These are phyloP conservation scores for Caranx ignobilis DNA, from an alignment of 2,113 vertebrate species.

Conservation along the genomic window DNA sequence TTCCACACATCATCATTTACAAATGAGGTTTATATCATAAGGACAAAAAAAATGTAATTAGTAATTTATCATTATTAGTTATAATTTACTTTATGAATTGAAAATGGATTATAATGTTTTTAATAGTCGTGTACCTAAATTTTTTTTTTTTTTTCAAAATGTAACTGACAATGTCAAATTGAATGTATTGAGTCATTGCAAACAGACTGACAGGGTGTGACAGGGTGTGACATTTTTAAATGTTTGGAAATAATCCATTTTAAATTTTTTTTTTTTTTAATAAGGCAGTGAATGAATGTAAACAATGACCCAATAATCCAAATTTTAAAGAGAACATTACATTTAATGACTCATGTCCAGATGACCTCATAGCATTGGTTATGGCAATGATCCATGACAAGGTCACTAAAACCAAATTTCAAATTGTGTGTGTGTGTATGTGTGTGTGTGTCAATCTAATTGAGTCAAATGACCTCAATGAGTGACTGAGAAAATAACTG, in stretches of 20 bases:
- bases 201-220: too few relatives aligned
- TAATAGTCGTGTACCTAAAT: neutral
- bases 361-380: constrained; percentile 2
- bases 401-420: neutral
- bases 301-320: neutral
- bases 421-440: neutral
- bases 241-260: neutral
- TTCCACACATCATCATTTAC: neutral
- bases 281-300: neutral
- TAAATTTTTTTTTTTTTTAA: neutral
- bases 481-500: neutral
- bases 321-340: neutral
- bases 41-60: too few relatives aligned
- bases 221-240: too few relatives aligned
- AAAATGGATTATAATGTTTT: neutral
- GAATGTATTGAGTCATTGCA: too few relatives aligned
- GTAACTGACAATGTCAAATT: too few relatives aligned
- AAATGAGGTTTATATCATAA: neutral
- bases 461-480: neutral
- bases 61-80: too few relatives aligned
- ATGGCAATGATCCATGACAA: neutral
- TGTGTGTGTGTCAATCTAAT: neutral
- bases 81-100: too few relatives aligned
- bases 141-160: neutral
- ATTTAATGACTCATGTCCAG: neutral